Base-by-base conservation (phyloP, 2,888 invertebrate genomes). In the Eupithecia tripunctaria region DNA sequence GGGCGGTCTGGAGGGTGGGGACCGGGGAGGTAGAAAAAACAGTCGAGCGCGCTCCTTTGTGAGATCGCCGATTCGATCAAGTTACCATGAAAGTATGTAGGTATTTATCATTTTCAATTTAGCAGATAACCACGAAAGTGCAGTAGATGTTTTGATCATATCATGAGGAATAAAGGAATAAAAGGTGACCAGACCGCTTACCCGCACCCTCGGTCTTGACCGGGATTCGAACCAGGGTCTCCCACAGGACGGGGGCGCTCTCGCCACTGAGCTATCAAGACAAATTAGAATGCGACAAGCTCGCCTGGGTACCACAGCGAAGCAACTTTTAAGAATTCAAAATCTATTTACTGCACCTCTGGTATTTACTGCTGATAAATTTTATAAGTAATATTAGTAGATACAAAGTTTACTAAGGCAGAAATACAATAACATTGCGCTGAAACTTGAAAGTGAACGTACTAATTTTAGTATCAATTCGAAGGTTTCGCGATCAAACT, bases 211-310 rank as follows among this genome's bases (percentile, higher is more conserved):
- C 82, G 88, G 92, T 94, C 94, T 94, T 91, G 94, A 94, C 94
- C 94, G 91, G 94, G 94, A 91, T 84, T 94, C 90, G 94, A 94
- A 94, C 94, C 94, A 89, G 93, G 94, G 89, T 86, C 90, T 92
- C 91, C 93, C 91, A 87, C 89, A 88, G 36, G 76, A 72, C 76
- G 89, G 84, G 91, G 94, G 92, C 91, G 93, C 94, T 94, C 91
- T 94, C 71, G 86, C 94, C 94, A 86, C 91, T 94, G 85, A 94
- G 94, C 94, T 94, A 95, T 93, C 94, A 93, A 94, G 94, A 94
- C 94, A 92, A 86, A 70, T 87, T 75, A 82, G 89, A 89, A 91
- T 89, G 89, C 86, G 83, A 86, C 81, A 82, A 86, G 85, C 83
- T 80, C 66, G 82, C 77, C 85, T 85, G 86, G 84, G 80, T 76